Base-by-base conservation (phyloP, 2,113 vertebrate species). In the Rhinoderma darwinii region DNA sequence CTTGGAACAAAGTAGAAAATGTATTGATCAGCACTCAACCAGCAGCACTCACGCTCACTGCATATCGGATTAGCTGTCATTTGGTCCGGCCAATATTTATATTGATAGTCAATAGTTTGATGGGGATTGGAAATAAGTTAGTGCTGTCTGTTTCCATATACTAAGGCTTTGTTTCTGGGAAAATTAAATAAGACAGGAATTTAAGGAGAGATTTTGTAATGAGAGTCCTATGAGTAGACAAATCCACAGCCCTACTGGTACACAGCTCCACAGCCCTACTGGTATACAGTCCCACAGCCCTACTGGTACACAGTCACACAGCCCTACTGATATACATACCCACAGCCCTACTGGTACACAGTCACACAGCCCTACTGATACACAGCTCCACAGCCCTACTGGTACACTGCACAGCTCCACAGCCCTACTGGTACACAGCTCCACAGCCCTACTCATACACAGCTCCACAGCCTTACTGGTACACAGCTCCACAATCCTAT, bases 91-190 rank as follows among this genome's bases (percentile, higher is more conserved):
- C 37, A 59, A 61, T 81, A 63, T 61, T 41, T 61, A 81, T n/a
- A 37, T 18, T 47, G 43, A 76, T 50, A 14, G 15, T 76, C 44
- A 30, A 76, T 50, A 47, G 43, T 81, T 61, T 81, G 35, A 81
- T 63, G 20, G 66, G 32, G 37, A 63, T 63, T 81, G 56, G 56
- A 61, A 61, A 81, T 5, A 17, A 43, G 32, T 80, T 43, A n/a
- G 15, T 51, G 43, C 27, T 18, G 15, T 15, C 8, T 5, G 6
- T 61, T 81, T 43, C 78, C 54, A 43, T 63, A 43, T n/a, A 15
- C 15, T 9, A 43, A 61, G 15, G n/a, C 3, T n/a, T 27, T n/a
- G 14, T 18, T 81, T 63, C 56, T 41, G 37, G 56, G 79, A 44
- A 81, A 63, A 59, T 59, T 11, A 54, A 37, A 41, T 39, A 37